Evolutionary conservation across 2,797 vertebrate species (phyloP).

Genomic region (Meda fulgida): DNA sequence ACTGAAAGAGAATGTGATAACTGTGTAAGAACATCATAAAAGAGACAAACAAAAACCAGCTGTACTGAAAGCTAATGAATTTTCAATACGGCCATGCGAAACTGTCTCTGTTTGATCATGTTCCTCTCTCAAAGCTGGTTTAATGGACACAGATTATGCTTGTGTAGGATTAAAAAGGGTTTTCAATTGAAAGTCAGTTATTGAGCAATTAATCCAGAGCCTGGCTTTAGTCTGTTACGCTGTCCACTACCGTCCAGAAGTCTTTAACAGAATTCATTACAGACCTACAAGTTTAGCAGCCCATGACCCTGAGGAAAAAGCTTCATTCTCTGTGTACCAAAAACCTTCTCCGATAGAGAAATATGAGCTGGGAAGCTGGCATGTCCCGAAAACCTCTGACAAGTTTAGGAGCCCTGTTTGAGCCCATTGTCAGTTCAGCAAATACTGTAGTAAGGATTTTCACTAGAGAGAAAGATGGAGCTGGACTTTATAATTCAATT

Average conservation of each 20-base stretch:
- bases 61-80: slow-evolving; percentile 21
- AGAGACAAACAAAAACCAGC: background rate
- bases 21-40: slow-evolving; percentile 1
- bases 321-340: background rate
- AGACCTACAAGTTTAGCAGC: background rate
- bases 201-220: slow-evolving; percentile 29
- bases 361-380: background rate
- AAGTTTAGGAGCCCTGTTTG: slow-evolving; percentile 4
- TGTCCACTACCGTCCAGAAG: background rate
- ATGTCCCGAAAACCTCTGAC: background rate
- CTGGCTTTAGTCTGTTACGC: slow-evolving; percentile 4
- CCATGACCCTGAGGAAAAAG: background rate
- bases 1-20: slow-evolving; percentile 27
- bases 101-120: slow-evolving; percentile 13
- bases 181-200: slow-evolving; percentile 29
- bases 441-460: slow-evolving; percentile 7
- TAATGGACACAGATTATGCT: slow-evolving; percentile 20
- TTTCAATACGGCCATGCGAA: background rate
- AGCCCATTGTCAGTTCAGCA: slow-evolving; percentile 1
- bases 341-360: background rate
- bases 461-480: slow-evolving; percentile 12
- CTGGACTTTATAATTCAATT: slow-evolving; percentile 52
- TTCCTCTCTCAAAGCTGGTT: slow-evolving; percentile 3
- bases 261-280: slow-evolving; percentile 21
- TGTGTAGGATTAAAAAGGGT: slow-evolving; percentile 23